phyloP scores from a whole-genome alignment of 2,888 invertebrate genomes.

The Odontocolon sp. region DNA sequence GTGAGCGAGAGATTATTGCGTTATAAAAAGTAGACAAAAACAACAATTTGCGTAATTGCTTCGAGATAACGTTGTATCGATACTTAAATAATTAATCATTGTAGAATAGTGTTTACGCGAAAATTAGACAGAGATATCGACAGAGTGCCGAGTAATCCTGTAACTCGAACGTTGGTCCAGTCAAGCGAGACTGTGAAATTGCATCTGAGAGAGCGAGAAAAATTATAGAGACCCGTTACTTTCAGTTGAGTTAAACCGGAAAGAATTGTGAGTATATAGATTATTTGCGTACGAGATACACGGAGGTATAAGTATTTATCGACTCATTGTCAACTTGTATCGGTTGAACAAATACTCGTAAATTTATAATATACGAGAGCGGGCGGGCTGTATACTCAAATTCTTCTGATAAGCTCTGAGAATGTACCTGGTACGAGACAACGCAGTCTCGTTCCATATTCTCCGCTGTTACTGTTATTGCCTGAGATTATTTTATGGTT shows the following conservation, averaged over 20 bases:
- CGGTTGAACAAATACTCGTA: slow-evolving; percentile 41
- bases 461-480: background rate
- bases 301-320: slow-evolving; percentile 37
- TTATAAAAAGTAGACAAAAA: background rate
- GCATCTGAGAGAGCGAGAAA: slow-evolving; percentile 12
- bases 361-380: slow-evolving; percentile 5
- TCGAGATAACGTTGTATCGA: background rate
- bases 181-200: slow-evolving; percentile 45
- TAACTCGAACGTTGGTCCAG: slow-evolving; percentile 9
- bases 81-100: slow-evolving; percentile 12
- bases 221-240: slow-evolving; percentile 16
- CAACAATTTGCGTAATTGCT: slow-evolving; percentile 1
- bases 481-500: background rate
- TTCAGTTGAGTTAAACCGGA: slow-evolving; percentile 7
- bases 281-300: slow-evolving; percentile 1
- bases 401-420: slow-evolving; percentile 5
- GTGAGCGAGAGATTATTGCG: background rate
- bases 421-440: background rate
- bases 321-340: slow-evolving; percentile 41
- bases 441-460: background rate
- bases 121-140: slow-evolving; percentile 15
- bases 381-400: background rate
- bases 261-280: slow-evolving; percentile 19
- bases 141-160: slow-evolving; percentile 7
- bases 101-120: slow-evolving; percentile 13